phyloP scores from a whole-genome alignment of 1,140 invertebrate species.

The Fopius arisanus region DNA sequence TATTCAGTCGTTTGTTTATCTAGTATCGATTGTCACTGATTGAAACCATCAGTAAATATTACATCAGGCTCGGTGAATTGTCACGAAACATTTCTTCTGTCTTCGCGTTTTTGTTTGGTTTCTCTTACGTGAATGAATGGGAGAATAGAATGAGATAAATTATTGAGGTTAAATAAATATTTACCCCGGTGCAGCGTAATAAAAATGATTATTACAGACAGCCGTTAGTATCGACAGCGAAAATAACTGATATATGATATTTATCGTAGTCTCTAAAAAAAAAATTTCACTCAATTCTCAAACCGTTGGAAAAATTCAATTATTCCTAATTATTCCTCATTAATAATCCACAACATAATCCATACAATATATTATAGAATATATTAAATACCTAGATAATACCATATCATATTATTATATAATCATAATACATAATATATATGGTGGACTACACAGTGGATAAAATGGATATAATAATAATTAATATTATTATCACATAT shows the following conservation, averaged over 20 bases:
- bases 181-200: neutral
- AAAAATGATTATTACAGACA: neutral
- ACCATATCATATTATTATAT: too few relatives aligned
- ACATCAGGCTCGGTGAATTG: neutral
- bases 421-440: too few relatives aligned
- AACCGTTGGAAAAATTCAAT: too few relatives aligned
- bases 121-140: slow-evolving; percentile 2
- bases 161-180: neutral
- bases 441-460: too few relatives aligned
- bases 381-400: too few relatives aligned
- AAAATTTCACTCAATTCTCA: too few relatives aligned
- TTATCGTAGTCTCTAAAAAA: too few relatives aligned
- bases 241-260: neutral
- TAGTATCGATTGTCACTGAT: neutral
- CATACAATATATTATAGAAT: too few relatives aligned
- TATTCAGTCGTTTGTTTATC: neutral
- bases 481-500: too few relatives aligned
- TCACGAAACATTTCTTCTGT: neutral
- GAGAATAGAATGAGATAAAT: neutral
- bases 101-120: neutral
- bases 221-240: neutral
- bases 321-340: too few relatives aligned
- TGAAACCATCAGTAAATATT: neutral
- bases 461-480: too few relatives aligned
- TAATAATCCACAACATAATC: too few relatives aligned